Conservation (phyloP, 2,797 vertebrate genomes). For the Acipenser ruthenus region DNA sequence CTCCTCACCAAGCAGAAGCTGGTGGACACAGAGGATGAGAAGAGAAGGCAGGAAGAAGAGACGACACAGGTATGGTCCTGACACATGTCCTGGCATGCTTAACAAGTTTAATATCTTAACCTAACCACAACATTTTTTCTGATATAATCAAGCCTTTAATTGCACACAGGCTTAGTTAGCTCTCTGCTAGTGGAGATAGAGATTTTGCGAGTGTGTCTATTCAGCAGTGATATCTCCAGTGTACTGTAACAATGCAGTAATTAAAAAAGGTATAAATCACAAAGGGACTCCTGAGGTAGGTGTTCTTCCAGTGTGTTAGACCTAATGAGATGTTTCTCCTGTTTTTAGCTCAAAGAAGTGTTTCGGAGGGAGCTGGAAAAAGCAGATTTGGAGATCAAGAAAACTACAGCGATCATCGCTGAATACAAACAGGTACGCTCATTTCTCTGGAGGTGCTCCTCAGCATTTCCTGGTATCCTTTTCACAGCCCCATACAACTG, state of each 20-base stretch:
- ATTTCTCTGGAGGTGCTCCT: not conserved
- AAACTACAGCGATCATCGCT: slow-evolving; percentile 92
- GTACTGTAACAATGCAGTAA: too few relatives aligned
- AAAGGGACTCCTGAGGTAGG: too few relatives aligned
- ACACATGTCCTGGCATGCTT: too few relatives aligned
- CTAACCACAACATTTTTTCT: too few relatives aligned
- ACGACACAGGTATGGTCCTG: slow-evolving; percentile 73
- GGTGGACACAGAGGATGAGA: slow-evolving; percentile 92
- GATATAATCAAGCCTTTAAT: too few relatives aligned
- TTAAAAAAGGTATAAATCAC: too few relatives aligned
- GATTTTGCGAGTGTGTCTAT: too few relatives aligned
- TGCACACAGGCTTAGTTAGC: too few relatives aligned
- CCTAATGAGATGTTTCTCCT: slow-evolving; percentile 10
- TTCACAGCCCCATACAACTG: not conserved
- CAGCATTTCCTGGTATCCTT: not conserved
- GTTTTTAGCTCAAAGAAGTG: slow-evolving; percentile 82
- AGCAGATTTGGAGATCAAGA: slow-evolving; percentile 93
- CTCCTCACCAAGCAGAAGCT: slow-evolving; percentile 89
- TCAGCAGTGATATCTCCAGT: too few relatives aligned
- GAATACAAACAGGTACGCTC: slow-evolving; percentile 90
- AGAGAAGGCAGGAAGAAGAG: slow-evolving; percentile 89
- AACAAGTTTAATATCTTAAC: too few relatives aligned
- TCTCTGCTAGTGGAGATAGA: too few relatives aligned
- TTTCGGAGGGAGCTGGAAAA: slow-evolving; percentile 96
- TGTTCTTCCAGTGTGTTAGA: too few relatives aligned